phyloP scores from a whole-genome alignment of 1,140 invertebrate genomes.

The Sycophaga agraensis region DNA sequence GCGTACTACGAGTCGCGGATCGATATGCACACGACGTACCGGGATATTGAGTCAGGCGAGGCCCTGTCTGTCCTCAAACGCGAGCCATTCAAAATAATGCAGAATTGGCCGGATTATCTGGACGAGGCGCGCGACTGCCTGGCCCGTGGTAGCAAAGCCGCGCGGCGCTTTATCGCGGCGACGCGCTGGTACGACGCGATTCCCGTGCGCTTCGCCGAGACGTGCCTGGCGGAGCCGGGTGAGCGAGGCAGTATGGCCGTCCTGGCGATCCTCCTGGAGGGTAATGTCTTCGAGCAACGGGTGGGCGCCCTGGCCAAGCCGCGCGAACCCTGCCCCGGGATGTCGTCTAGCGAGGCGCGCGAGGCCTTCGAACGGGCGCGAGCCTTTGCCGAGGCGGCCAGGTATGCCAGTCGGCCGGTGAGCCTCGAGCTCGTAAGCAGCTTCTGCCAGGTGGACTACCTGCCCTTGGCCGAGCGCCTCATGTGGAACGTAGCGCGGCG shows the following conservation, averaged over 20 bases:
- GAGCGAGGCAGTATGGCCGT: background rate
- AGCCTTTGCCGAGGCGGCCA: background rate
- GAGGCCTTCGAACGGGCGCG: background rate
- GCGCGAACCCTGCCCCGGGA: background rate
- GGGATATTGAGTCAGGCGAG: constrained; percentile 2
- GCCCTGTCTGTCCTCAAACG: background rate
- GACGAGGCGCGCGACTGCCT: background rate
- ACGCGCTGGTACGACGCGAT: constrained; percentile 10
- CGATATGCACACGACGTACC: background rate
- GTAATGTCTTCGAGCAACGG: background rate
- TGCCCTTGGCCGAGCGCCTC: background rate
- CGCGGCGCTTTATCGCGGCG: background rate
- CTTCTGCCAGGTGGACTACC: background rate
- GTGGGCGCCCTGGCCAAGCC: background rate
- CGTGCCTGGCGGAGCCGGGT: background rate
- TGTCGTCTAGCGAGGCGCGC: background rate
- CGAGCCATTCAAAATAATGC: background rate
- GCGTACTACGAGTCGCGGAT: background rate
- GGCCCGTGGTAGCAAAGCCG: background rate
- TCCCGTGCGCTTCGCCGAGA: constrained; percentile 8
- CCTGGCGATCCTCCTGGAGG: constrained; percentile 4
- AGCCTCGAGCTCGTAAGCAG: background rate
- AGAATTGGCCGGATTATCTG: constrained; percentile 16
- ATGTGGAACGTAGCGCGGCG: background rate
- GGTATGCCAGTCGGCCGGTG: background rate